Evolutionary conservation across 2,113 vertebrate genomes (phyloP), one percentile per base, ranked within the genome.

Genomic region (Ammodramus savannarum): DNA sequence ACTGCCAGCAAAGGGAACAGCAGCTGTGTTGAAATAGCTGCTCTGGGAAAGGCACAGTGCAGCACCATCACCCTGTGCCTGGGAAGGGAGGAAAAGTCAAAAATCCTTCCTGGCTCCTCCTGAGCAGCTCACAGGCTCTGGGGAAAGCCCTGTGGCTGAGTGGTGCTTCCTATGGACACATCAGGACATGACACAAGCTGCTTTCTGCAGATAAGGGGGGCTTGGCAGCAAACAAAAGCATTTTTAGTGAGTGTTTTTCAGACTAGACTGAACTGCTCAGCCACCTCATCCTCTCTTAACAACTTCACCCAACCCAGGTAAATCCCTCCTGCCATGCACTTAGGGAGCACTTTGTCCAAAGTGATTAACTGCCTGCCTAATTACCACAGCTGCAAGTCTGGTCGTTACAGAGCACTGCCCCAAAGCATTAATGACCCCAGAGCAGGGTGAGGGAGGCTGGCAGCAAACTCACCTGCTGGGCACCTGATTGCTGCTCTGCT

Each of bases 131-230:
- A 1, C 25, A 58, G 32, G 57, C 32, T 44, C 25, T 66, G 52
- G 16, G 25, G 14, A 63, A 48, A 78, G 27, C 51, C 51, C 46
- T 13, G 1, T 1, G 17, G 55, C 87, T 43, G 19, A 2, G 4
- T 6, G 23, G 16, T 54, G 38, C 62, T 83, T 62, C 57, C 52
- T 34, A 10, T 0, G 5, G 62, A 26, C 21, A 21, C 61, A 32
- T 11, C 34, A 34, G 36, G 23, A 32, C 21, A 7, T 0, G 5
- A 38, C 2, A 11, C 0, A 0, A 69, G 51, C 57, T 69, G 21
- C 20, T 67, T 66, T 62, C 43, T 90, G 66, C 52, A 32, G 61
- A 5, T 11, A 7, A 59, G 26, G 13, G 34, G 29, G 16, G 9
- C 38, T 52, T 38, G n/a, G 18, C 27, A 75, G 14, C 31, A 58